phyloP scores from a whole-genome alignment of 1,140 invertebrate species.

The Apis florea region DNA sequence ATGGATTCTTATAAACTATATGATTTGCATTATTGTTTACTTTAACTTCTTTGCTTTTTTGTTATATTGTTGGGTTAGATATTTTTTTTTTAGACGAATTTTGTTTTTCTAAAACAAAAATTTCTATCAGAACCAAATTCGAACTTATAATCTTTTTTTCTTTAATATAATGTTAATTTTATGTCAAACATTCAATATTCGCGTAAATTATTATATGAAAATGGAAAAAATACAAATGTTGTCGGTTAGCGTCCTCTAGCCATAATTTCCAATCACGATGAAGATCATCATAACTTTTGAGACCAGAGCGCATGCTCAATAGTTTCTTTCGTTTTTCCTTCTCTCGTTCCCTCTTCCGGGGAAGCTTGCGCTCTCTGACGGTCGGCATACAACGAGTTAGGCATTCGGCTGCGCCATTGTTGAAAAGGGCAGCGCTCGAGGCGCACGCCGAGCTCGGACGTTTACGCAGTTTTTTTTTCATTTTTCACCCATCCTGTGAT shows the following conservation, averaged over 20 bases:
- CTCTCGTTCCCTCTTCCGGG: slow-evolving; percentile 49
- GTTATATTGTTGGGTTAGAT: too few relatives aligned
- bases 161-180: too few relatives aligned
- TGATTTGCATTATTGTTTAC: neutral
- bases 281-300: slow-evolving; percentile 25
- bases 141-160: neutral
- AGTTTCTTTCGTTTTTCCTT: slow-evolving; percentile 57
- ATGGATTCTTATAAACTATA: neutral
- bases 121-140: neutral
- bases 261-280: slow-evolving; percentile 53
- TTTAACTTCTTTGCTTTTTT: neutral
- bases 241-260: slow-evolving; percentile 33
- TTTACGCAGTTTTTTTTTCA: slow-evolving; percentile 67
- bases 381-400: slow-evolving; percentile 35
- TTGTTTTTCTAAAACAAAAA: neutral
- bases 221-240: slow-evolving; percentile 3
- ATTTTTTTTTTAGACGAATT: neutral
- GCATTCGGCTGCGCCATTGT: slow-evolving; percentile 69
- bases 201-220: neutral
- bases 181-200: too few relatives aligned
- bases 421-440: slow-evolving; percentile 75
- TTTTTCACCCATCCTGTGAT: slow-evolving; percentile 72
- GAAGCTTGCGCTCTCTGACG: slow-evolving; percentile 57
- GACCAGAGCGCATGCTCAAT: slow-evolving; percentile 56
- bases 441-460: slow-evolving; percentile 71